A percentile compares a stretch with the other conserved stretches of the same genome.
Conservation (phyloP, 2,888 invertebrate species). For the Heterodera filipjevi region DNA sequence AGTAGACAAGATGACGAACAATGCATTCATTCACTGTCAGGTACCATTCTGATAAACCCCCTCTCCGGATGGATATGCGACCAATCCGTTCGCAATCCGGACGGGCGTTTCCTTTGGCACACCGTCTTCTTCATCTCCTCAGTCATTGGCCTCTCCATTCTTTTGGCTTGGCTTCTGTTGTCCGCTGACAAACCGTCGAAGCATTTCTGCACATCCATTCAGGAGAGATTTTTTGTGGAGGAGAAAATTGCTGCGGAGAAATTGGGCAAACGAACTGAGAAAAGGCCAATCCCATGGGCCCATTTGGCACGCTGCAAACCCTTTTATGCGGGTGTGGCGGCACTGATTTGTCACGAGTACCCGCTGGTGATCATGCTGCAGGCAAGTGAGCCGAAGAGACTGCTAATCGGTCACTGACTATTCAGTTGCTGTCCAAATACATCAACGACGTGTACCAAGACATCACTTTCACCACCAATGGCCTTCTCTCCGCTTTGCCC, state of each 20-base stretch:
- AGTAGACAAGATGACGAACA: background rate
- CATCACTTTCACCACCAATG: slow-evolving; percentile 46
- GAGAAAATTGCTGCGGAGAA: slow-evolving; percentile 60
- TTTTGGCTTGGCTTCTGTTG: slow-evolving; percentile 57
- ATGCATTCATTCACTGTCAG: slow-evolving; percentile 40
- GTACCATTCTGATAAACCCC: slow-evolving; percentile 59
- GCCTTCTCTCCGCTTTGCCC: slow-evolving; percentile 59
- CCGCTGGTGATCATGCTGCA: slow-evolving; percentile 54
- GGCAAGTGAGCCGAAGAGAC: background rate
- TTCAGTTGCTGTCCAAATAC: slow-evolving; percentile 59
- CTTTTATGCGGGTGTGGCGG: slow-evolving; percentile 57
- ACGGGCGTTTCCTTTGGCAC: slow-evolving; percentile 54
- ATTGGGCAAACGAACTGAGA: slow-evolving; percentile 56
- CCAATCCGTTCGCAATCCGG: slow-evolving; percentile 25
- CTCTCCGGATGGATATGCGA: slow-evolving; percentile 57
- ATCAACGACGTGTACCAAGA: slow-evolving; percentile 55
- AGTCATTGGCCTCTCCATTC: slow-evolving; percentile 51
- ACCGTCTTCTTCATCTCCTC: slow-evolving; percentile 60
- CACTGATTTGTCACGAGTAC: slow-evolving; percentile 62
- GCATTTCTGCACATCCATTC: slow-evolving; percentile 53
- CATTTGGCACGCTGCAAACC: slow-evolving; percentile 49
- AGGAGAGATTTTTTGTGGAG: slow-evolving; percentile 53
- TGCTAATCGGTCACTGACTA: background rate
- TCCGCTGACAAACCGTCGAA: slow-evolving; percentile 64
- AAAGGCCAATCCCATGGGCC: slow-evolving; percentile 55